phyloP scores from a whole-genome alignment of 2,797 vertebrate genomes.

The Sebastes trivittatus region DNA sequence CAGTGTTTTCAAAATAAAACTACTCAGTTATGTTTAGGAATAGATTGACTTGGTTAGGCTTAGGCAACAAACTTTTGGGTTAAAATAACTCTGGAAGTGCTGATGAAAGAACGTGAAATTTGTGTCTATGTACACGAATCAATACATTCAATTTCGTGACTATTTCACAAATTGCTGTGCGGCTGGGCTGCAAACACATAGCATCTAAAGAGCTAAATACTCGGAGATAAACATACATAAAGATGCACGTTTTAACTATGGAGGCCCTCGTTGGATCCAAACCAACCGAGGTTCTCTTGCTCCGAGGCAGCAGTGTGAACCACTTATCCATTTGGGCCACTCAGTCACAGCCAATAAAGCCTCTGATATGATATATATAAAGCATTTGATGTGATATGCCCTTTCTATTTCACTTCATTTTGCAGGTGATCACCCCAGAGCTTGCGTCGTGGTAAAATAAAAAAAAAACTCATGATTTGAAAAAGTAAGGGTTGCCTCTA shows the following conservation, averaged over 20 bases:
- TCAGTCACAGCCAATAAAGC: constrained; percentile 8
- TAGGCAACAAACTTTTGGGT: no score
- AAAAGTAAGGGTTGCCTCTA: not conserved
- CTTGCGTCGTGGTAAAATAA: not conserved
- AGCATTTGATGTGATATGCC: not conserved
- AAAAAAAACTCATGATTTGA: not conserved
- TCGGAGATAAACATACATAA: not conserved
- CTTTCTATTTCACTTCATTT: constrained; percentile 25
- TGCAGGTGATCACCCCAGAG: constrained; percentile 4
- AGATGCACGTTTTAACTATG: not conserved
- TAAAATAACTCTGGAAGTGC: no score
- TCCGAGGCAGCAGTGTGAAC: not conserved
- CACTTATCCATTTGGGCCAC: not conserved
- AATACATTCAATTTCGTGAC: no score
- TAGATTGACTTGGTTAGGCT: accelerated
- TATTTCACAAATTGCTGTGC: no score
- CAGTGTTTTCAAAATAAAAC: no score
- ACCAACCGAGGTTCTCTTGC: not conserved
- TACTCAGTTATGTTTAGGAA: no score
- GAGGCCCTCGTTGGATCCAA: not conserved
- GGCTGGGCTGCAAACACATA: no score
- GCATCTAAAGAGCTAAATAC: no score
- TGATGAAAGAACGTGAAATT: no score
- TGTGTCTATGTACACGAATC: no score
- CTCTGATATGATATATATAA: not conserved